A percentile compares a stretch with the other conserved stretches of the same genome.
Conservation (phyloP, 2,888 invertebrate species). For the Beris morrisii region DNA sequence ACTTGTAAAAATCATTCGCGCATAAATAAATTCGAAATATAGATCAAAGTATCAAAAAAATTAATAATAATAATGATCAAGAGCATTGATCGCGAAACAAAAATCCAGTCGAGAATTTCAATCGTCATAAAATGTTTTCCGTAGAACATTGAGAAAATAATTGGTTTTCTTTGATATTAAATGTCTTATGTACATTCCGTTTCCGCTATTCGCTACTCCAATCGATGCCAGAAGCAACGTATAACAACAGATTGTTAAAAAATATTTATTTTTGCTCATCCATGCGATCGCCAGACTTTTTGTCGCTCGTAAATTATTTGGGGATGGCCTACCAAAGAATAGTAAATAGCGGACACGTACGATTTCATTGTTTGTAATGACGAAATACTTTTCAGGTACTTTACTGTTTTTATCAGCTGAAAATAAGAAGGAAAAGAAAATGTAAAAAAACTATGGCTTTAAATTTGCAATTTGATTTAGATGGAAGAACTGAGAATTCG, state of each 20-base stretch:
- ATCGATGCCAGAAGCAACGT: slow-evolving; percentile 65
- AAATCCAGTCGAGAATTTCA: not conserved
- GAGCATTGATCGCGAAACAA: not conserved
- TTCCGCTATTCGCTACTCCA: slow-evolving; percentile 66
- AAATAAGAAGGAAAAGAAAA: slow-evolving; percentile 31
- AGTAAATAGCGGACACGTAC: slow-evolving; percentile 75
- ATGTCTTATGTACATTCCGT: slow-evolving; percentile 48
- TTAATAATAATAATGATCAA: too few species aligned
- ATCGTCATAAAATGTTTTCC: slow-evolving; percentile 23
- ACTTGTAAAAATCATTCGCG: too few species aligned
- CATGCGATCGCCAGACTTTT: slow-evolving; percentile 54
- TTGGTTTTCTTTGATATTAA: slow-evolving; percentile 30
- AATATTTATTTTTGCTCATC: slow-evolving; percentile 64
- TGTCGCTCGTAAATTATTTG: slow-evolving; percentile 30
- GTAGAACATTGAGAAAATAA: slow-evolving; percentile 11
- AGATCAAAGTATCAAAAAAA: too few species aligned
- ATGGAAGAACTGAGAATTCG: too few species aligned
- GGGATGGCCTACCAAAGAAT: slow-evolving; percentile 62
- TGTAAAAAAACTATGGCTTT: not conserved
- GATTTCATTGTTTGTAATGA: slow-evolving; percentile 76
- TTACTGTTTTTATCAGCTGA: slow-evolving; percentile 44
- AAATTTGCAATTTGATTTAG: too few species aligned
- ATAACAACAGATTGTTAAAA: slow-evolving; percentile 66
- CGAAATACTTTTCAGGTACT: slow-evolving; percentile 69
- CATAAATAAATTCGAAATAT: too few species aligned